Base-by-base conservation (phyloP, 2,113 vertebrate species). In the Galemys pyrenaicus region DNA sequence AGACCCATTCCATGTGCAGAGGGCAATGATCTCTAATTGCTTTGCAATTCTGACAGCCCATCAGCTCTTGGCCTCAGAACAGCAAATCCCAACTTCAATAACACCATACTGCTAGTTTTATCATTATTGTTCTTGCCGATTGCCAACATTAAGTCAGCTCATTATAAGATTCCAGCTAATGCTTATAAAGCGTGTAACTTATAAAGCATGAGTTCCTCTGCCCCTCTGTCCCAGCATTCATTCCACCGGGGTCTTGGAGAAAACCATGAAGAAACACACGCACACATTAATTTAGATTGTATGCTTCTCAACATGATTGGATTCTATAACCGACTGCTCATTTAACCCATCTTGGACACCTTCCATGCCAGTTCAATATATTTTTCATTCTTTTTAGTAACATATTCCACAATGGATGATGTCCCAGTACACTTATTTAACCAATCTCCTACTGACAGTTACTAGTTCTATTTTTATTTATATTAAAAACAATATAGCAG, bases 21-120 rank as follows among this genome's bases (percentile, higher is more conserved):
- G 32, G 51, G 70, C 87, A 92, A 89, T 60, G n/a, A 73, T 80
- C 91, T 93, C 79, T 74, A 65, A 58, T 64, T 83, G 74, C 68
- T 83, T 54, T 79, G 74, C 30, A 79, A 7, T 67, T 86, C 68
- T 79, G n/a, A 93, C 11, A 88, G 73, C 64, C 41, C 58, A 67
- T 71, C 60, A 19, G 56, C 24, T 11, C 46, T 68, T 64, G 39
- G 24, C 60, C 73, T 56, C 4, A 1, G 41, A 46, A 74, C 5
- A 83, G 79, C 1, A 13, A 32, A 41, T 8, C 41, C 80, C 51
- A 73, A 39, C 56, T 92, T 82, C 24, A 73, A 51, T 4, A 62
- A 35, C 12, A 11, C 56, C 1, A 8, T 30, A 44, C 0, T 5
- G 41, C 78, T 81, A 73, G 32, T 87, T 44, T 81, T 73, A 92